phyloP scores from a whole-genome alignment of 37 sponge, comb jelly and placozoan genomes.

The Diacarnus erythraeanus region DNA sequence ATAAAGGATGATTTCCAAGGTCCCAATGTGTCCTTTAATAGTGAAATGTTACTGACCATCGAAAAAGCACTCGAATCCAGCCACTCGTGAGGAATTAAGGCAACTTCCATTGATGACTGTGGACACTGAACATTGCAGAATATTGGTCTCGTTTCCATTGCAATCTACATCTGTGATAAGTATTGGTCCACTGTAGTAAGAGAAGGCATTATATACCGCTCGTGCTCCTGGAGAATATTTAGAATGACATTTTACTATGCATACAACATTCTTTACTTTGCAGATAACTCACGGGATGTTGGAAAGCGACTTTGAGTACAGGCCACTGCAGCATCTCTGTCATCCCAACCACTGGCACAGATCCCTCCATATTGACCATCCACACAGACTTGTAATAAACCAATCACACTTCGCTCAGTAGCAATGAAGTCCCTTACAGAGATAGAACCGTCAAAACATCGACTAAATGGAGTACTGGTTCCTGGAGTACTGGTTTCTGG shows the following conservation, averaged over 20 bases:
- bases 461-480: background rate
- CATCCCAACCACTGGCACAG: conserved; percentile 34
- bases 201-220: background rate
- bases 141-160: background rate
- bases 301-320: background rate
- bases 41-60: background rate
- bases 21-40: no score
- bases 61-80: background rate
- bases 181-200: background rate
- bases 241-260: no score
- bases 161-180: background rate
- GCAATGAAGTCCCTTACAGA: background rate
- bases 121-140: background rate
- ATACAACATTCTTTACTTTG: no score
- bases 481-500: no score
- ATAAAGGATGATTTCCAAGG: no score
- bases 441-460: background rate
- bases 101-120: background rate
- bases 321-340: conserved; percentile 9
- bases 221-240: background rate
- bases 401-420: background rate
- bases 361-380: conserved; percentile 9
- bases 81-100: background rate
- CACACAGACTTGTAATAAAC: conserved; percentile 3
- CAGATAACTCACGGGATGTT: background rate